These are phyloP conservation scores for Xenentodon cancila DNA, from an alignment of 2,797 vertebrate genomes.

Conservation along the genomic window DNA sequence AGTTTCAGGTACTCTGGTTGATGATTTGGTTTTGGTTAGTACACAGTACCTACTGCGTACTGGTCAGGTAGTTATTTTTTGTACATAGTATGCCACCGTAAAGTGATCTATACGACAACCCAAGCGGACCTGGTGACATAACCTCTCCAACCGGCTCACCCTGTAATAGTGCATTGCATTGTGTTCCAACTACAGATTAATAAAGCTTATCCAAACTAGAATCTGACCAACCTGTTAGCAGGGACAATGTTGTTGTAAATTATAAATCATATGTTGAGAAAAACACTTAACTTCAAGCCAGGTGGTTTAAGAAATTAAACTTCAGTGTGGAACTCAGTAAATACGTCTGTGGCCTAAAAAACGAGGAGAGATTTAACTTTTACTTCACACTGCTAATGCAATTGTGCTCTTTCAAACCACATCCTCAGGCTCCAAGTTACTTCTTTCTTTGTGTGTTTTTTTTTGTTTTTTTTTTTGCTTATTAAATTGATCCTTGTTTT, in stretches of 20 bases:
- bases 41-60: too few species aligned
- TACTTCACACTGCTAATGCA: conserved; percentile 49
- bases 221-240: conserved; percentile 15
- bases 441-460: conserved; percentile 6
- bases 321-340: neutral
- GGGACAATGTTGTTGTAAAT: conserved; percentile 43
- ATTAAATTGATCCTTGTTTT: neutral
- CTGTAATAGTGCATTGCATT: neutral
- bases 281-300: too few species aligned
- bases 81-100: too few species aligned
- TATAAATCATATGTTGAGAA: conserved; percentile 34
- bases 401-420: conserved; percentile 65
- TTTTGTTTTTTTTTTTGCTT: too few species aligned
- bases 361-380: conserved; percentile 31
- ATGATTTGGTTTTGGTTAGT: too few species aligned
- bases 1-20: too few species aligned
- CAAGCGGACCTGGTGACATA: neutral
- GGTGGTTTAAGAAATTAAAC: too few species aligned
- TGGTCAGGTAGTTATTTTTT: too few species aligned
- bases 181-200: neutral
- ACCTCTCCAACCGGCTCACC: neutral
- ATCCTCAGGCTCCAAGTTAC: conserved; percentile 33
- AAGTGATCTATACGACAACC: too few species aligned
- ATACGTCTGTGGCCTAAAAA: conserved; percentile 37
- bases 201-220: neutral